A percentile compares a stretch with the other conserved stretches of the same genome.
These are phyloP conservation scores for Porites divaricata DNA, from an alignment of 92 coral and sea anemone species.

Conservation along the genomic window DNA sequence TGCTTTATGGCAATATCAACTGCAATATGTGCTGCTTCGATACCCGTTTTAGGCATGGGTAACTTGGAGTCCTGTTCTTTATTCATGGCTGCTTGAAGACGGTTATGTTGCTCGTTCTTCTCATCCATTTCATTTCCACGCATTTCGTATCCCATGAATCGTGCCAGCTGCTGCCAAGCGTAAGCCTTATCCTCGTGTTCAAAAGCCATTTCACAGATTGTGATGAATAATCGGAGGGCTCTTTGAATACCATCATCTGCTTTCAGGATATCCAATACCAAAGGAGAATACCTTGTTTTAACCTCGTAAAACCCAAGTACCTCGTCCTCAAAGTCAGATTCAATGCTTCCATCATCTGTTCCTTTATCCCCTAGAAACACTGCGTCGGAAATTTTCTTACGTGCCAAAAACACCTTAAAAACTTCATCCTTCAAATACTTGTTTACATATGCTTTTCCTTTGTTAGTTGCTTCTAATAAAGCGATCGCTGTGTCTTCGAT, in stretches of 20 bases:
- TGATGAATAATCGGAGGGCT: constrained; percentile 52
- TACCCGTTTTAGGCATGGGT: constrained; percentile 50
- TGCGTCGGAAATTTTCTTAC: constrained; percentile 57
- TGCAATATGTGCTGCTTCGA: constrained; percentile 69
- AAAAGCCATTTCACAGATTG: constrained; percentile 43
- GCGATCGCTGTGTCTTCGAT: constrained; percentile 42
- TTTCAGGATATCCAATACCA: constrained; percentile 39
- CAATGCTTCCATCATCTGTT: constrained; percentile 12
- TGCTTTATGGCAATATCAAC: constrained; percentile 60
- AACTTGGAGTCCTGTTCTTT: constrained; percentile 1
- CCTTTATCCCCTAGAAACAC: constrained; percentile 13
- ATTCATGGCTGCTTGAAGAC: constrained; percentile 19
- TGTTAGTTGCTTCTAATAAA: constrained; percentile 22
- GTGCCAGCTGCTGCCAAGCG: constrained; percentile 74
- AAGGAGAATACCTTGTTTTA: constrained; percentile 55
- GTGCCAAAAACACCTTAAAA: constrained; percentile 58
- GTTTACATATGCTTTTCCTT: constrained; percentile 49
- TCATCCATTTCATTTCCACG: constrained; percentile 34
- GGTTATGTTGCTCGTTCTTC: not conserved
- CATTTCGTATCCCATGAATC: constrained; percentile 73
- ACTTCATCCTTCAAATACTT: constrained; percentile 52
- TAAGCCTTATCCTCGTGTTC: constrained; percentile 63
- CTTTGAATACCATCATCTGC: constrained; percentile 23
- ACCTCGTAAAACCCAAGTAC: constrained; percentile 57
- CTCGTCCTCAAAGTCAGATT: constrained; percentile 47